Percentiles rank a stretch among this genome's conserved stretches.
Conservation (phyloP, 2,797 vertebrate genomes). For the Sandelia bainsii region DNA sequence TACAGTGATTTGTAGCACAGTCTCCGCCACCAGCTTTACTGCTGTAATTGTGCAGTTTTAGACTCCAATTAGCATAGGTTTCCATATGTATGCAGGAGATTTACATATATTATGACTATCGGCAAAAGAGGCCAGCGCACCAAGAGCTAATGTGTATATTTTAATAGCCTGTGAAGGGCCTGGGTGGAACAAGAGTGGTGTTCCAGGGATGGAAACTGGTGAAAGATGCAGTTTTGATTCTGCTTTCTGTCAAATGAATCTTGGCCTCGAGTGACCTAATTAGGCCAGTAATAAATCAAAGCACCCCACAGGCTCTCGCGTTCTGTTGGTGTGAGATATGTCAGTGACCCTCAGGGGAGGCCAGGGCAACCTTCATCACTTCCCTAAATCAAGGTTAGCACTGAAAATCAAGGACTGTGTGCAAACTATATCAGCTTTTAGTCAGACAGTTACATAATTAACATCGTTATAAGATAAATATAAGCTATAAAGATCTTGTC, state of each 20-base stretch:
- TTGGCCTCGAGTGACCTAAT: conserved; percentile 79
- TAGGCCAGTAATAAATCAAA: conserved; percentile 78
- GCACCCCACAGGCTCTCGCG: conserved; percentile 53
- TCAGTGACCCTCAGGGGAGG: conserved; percentile 71
- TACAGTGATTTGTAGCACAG: conserved; percentile 70
- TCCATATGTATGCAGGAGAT: conserved; percentile 70
- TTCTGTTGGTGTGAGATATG: conserved; percentile 72
- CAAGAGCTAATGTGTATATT: conserved; percentile 57
- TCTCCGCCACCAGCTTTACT: conserved; percentile 55
- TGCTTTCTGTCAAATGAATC: conserved; percentile 74
- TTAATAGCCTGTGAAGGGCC: conserved; percentile 19
- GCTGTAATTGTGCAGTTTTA: conserved; percentile 73
- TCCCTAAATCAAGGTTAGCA: conserved; percentile 70
- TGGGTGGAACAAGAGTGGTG: not conserved
- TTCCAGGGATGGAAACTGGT: conserved; percentile 30
- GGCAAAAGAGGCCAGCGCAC: conserved; percentile 29
- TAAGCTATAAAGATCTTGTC: not conserved
- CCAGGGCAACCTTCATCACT: conserved; percentile 65
- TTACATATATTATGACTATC: conserved; percentile 51
- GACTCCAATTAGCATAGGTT: conserved; percentile 72
- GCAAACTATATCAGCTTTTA: conserved; percentile 22
- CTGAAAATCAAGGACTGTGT: conserved; percentile 42
- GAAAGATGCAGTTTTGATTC: conserved; percentile 66
- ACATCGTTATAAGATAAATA: not conserved
- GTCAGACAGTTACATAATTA: conserved; percentile 4